A percentile compares a stretch with the other conserved stretches of the same genome.
Conservation (phyloP, 2,113 vertebrate species). For the Clarias gariepinus region DNA sequence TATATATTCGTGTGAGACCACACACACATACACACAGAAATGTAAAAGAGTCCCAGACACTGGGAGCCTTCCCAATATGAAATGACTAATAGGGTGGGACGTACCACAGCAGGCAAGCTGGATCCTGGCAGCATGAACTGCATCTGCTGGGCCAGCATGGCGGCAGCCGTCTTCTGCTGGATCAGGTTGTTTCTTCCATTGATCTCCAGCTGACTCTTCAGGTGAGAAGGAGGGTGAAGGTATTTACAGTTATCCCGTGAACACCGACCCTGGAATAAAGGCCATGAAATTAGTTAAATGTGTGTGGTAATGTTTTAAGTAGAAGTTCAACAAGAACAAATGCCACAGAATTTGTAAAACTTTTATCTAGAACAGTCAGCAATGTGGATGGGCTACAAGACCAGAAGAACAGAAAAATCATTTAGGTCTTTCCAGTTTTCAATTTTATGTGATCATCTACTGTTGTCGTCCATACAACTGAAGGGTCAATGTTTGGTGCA, state of each 20-base stretch:
- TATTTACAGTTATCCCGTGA: conserved; percentile 99
- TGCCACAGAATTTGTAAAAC: neutral
- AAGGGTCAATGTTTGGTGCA: too few relatives aligned
- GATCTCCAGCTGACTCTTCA: conserved; percentile 99
- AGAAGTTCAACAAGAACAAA: neutral
- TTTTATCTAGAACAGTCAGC: neutral
- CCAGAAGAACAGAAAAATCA: too few relatives aligned
- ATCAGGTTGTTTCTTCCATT: conserved; percentile 99
- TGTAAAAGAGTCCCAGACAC: neutral
- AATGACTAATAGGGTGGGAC: conserved; percentile 54
- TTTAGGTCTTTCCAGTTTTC: too few relatives aligned
- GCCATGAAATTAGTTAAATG: neutral
- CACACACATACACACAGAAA: neutral
- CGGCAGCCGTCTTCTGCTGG: conserved; percentile 98
- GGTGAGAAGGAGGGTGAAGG: conserved; percentile 96
- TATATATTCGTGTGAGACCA: neutral
- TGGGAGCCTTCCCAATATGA: neutral
- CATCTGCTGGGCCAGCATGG: conserved; percentile 99
- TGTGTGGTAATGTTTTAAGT: neutral
- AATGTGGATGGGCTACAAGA: neutral
- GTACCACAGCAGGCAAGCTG: conserved; percentile 92
- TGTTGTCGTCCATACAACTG: too few relatives aligned
- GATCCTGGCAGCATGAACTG: conserved; percentile 98
- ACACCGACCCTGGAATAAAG: conserved; percentile 85
- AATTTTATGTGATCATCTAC: too few relatives aligned